These are phyloP conservation scores for Sminthurinus signatus DNA, from an alignment of 1,140 invertebrate species.

Conservation along the genomic window DNA sequence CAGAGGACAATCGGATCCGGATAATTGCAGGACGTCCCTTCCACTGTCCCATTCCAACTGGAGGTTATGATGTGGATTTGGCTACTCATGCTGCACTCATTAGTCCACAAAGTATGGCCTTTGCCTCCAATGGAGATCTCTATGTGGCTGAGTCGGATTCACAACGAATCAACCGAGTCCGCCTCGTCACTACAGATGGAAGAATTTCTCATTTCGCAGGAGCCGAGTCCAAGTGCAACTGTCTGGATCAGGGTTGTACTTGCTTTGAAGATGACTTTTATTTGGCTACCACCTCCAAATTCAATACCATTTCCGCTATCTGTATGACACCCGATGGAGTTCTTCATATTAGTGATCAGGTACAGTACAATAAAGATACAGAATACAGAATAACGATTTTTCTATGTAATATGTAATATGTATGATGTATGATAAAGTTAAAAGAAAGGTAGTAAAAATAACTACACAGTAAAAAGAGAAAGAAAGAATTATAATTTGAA, in stretches of 20 bases:
- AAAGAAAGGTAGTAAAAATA: too few relatives aligned
- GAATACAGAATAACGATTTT: too few relatives aligned
- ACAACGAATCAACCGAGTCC: slow-evolving; percentile 82
- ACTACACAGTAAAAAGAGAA: too few relatives aligned
- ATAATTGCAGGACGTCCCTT: slow-evolving; percentile 85
- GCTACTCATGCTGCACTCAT: slow-evolving; percentile 83
- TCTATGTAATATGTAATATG: too few relatives aligned
- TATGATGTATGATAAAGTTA: too few relatives aligned
- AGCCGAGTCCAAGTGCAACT: slow-evolving; percentile 91
- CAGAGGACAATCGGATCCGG: slow-evolving; percentile 79
- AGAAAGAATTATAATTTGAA: too few relatives aligned
- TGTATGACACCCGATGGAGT: slow-evolving; percentile 89
- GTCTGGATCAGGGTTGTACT: slow-evolving; percentile 78
- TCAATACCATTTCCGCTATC: slow-evolving; percentile 88
- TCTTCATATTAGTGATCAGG: slow-evolving; percentile 90
- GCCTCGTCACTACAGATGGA: slow-evolving; percentile 85
- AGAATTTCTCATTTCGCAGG: slow-evolving; percentile 87
- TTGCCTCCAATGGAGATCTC: slow-evolving; percentile 87
- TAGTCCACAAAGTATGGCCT: slow-evolving; percentile 88
- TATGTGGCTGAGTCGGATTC: slow-evolving; percentile 93
- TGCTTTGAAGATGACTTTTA: slow-evolving; percentile 88
- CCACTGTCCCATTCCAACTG: slow-evolving; percentile 73
- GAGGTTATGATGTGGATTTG: slow-evolving; percentile 68
- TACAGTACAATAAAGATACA: too few relatives aligned
- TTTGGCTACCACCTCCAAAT: slow-evolving; percentile 82